Percentiles rank a stretch among this genome's conserved stretches.
Conservation (phyloP, 2,888 invertebrate genomes). For the Epinotia nisella region DNA sequence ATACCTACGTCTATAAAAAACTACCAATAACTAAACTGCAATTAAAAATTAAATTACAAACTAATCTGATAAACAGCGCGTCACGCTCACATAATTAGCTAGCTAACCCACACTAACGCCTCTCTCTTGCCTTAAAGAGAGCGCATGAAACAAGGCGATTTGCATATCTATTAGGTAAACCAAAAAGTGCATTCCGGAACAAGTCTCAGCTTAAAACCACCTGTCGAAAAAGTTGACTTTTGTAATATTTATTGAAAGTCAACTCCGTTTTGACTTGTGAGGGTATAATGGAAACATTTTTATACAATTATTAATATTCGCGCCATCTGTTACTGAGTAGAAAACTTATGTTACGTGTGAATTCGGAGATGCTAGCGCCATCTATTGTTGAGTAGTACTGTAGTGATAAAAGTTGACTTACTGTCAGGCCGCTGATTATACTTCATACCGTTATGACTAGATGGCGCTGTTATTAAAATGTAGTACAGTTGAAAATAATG, state of each 20-base stretch:
- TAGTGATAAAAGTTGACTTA: neutral
- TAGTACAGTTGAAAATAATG: neutral
- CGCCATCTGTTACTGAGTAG: constrained; percentile 31
- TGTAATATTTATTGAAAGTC: too few species aligned
- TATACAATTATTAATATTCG: neutral
- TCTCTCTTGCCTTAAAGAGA: too few species aligned
- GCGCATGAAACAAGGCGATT: too few species aligned
- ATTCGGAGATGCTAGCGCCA: constrained; percentile 43
- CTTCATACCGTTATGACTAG: neutral
- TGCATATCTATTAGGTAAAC: neutral
- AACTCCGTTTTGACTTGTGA: too few species aligned
- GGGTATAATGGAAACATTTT: constrained; percentile 31
- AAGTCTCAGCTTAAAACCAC: neutral
- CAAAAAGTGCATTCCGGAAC: neutral
- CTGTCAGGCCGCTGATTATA: neutral
- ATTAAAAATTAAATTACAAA: neutral
- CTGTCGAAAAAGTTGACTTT: too few species aligned
- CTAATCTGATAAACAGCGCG: neutral
- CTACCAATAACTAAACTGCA: too few species aligned
- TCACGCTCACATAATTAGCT: neutral
- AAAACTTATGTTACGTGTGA: neutral
- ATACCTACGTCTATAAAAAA: too few species aligned
- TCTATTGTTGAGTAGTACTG: constrained; percentile 53
- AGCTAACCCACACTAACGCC: neutral
- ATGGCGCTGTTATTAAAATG: neutral